Evolutionary conservation across 1,140 invertebrate species (phyloP).

Genomic region (Lepidurus packardi): DNA sequence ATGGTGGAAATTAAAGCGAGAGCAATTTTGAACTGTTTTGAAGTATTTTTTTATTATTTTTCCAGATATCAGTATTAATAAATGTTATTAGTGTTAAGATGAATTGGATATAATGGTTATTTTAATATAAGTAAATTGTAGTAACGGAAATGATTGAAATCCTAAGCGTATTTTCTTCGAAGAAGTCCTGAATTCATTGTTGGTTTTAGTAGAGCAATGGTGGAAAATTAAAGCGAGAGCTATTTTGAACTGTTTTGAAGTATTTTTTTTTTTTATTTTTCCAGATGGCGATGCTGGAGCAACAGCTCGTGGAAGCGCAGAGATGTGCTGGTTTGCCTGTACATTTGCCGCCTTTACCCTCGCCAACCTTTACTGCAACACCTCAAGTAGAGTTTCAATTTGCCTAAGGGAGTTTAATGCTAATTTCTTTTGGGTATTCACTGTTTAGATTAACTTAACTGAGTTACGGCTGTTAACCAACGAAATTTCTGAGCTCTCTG

Average conservation of each 20-base stretch:
- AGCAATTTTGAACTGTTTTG: too few species aligned
- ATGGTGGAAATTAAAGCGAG: too few species aligned
- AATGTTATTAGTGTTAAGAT: too few species aligned
- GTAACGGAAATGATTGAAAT: too few species aligned
- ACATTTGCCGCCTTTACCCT: constrained; percentile 37
- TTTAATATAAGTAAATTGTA: too few species aligned
- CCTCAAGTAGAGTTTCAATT: constrained; percentile 36
- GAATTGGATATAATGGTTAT: too few species aligned
- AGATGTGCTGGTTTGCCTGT: constrained; percentile 78
- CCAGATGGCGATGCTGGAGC: constrained; percentile 61
- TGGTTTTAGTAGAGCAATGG: too few species aligned
- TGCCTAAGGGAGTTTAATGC: neutral
- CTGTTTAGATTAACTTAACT: constrained; percentile 41
- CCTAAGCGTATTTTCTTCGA: too few species aligned
- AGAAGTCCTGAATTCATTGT: too few species aligned
- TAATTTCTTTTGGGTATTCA: neutral
- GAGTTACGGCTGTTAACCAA: constrained; percentile 62
- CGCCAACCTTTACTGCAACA: constrained; percentile 33
- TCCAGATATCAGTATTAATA: too few species aligned
- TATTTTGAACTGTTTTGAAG: neutral
- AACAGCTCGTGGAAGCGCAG: constrained; percentile 71
- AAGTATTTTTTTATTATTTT: too few species aligned
- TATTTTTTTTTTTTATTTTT: constrained; percentile 35
- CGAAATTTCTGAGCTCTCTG: constrained; percentile 63
- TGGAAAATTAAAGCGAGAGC: too few species aligned